Conservation (phyloP, 2,888 invertebrate genomes). For the Nymphalis urticae region DNA sequence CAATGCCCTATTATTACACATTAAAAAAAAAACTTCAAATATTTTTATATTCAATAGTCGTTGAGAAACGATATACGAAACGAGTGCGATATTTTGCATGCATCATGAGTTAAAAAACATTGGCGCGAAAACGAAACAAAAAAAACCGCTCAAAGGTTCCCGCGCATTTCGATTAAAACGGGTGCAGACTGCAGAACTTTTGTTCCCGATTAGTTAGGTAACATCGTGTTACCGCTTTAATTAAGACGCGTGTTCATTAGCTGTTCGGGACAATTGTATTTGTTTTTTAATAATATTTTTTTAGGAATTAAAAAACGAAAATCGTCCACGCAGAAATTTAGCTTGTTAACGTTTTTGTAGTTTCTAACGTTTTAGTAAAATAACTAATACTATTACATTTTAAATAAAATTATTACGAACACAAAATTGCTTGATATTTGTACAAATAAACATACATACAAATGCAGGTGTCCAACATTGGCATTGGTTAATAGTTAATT, state of each 20-base stretch:
- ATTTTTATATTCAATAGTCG: too few species aligned
- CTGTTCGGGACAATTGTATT: conserved; percentile 12
- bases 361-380: too few species aligned
- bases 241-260: conserved; percentile 24
- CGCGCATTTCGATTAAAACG: conserved; percentile 24
- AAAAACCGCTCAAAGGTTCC: conserved; percentile 23
- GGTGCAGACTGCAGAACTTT: conserved; percentile 28
- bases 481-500: too few species aligned
- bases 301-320: background rate
- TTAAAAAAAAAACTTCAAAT: background rate
- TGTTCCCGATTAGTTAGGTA: conserved; percentile 25
- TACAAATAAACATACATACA: too few species aligned
- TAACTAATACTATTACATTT: too few species aligned
- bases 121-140: conserved; percentile 10
- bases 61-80: background rate
- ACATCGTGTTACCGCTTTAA: conserved; percentile 16
- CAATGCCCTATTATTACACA: background rate
- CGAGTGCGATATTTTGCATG: background rate
- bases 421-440: too few species aligned
- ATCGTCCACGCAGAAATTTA: too few species aligned
- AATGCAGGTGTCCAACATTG: too few species aligned
- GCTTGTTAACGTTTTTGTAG: too few species aligned
- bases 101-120: conserved; percentile 2
- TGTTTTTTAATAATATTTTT: background rate
- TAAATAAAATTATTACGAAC: too few species aligned